Evolutionary conservation across 2,113 vertebrate genomes (phyloP).

Genomic region (Cynoglossus semilaevis): DNA sequence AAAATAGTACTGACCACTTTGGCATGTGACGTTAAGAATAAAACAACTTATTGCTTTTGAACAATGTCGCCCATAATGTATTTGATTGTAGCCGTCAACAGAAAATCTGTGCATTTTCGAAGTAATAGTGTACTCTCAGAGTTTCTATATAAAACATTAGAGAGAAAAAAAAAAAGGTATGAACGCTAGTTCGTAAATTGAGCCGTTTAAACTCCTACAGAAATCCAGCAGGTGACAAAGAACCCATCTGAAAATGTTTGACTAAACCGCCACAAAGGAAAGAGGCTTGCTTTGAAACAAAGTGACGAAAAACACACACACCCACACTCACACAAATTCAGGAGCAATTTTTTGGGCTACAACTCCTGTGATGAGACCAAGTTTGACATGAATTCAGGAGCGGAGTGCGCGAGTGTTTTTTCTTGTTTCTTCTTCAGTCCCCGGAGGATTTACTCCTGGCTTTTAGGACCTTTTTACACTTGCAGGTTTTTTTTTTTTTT

Average conservation of each 20-base stretch:
- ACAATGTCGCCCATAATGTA: too few species aligned
- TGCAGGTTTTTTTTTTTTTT: background rate
- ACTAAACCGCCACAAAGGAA: slow-evolving; percentile 4
- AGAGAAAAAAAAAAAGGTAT: background rate
- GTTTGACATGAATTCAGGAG: slow-evolving; percentile 22
- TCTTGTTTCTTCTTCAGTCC: slow-evolving; percentile 22
- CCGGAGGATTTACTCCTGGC: slow-evolving; percentile 21
- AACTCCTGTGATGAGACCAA: slow-evolving; percentile 4
- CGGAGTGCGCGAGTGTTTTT: slow-evolving; percentile 12
- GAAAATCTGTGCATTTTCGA: background rate
- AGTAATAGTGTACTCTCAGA: background rate
- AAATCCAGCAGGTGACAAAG: background rate
- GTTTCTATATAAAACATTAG: background rate
- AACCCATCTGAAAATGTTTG: slow-evolving; percentile 12
- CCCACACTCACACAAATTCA: slow-evolving; percentile 5
- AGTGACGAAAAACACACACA: slow-evolving; percentile 7
- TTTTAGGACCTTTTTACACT: slow-evolving; percentile 4
- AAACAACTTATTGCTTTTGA: too few species aligned
- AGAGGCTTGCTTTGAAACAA: slow-evolving; percentile 1
- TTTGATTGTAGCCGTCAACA: too few species aligned
- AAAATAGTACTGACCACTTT: too few species aligned
- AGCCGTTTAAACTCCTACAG: background rate
- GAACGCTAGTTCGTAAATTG: background rate
- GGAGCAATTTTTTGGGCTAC: slow-evolving; percentile 6
- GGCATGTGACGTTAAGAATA: too few species aligned